Evolutionary conservation across 2,888 invertebrate species (phyloP).

Genomic region (Drosophila tanythrix): DNA sequence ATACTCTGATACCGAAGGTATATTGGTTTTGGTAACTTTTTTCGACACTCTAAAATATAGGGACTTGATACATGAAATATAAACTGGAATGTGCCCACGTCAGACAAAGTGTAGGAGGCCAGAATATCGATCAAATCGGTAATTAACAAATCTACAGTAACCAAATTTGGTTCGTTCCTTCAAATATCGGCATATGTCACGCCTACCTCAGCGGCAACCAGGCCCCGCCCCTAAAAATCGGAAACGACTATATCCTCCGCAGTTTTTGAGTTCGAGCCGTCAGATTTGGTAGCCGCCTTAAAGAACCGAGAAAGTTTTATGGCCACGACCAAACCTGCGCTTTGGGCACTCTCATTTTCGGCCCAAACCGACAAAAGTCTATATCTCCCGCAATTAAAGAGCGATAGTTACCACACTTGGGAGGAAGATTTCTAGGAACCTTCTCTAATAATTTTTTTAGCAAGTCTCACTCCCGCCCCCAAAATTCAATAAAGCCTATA

Average conservation of each 20-base stretch:
- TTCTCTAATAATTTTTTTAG: background rate
- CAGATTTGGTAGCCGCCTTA: too few relatives aligned
- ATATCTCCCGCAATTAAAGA: background rate
- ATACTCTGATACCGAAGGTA: background rate
- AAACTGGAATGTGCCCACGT: too few relatives aligned
- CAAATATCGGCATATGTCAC: too few relatives aligned
- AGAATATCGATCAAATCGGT: background rate
- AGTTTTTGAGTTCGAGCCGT: too few relatives aligned
- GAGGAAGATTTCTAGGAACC: background rate
- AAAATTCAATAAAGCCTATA: background rate
- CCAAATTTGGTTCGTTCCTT: background rate
- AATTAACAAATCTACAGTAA: too few relatives aligned
- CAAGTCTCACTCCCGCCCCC: background rate
- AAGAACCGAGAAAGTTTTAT: too few relatives aligned
- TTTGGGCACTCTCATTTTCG: too few relatives aligned
- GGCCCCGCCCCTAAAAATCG: too few relatives aligned
- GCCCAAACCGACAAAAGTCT: background rate
- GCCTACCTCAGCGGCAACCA: too few relatives aligned
- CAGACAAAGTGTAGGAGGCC: slow-evolving; percentile 35
- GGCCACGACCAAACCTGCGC: too few relatives aligned
- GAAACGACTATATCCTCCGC: too few relatives aligned
- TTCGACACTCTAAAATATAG: background rate
- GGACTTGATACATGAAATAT: background rate
- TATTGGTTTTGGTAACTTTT: background rate
- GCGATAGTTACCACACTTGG: background rate